These are phyloP conservation scores for Aphaenogaster ashmeadi DNA, from an alignment of 1,140 invertebrate genomes.

Conservation along the genomic window DNA sequence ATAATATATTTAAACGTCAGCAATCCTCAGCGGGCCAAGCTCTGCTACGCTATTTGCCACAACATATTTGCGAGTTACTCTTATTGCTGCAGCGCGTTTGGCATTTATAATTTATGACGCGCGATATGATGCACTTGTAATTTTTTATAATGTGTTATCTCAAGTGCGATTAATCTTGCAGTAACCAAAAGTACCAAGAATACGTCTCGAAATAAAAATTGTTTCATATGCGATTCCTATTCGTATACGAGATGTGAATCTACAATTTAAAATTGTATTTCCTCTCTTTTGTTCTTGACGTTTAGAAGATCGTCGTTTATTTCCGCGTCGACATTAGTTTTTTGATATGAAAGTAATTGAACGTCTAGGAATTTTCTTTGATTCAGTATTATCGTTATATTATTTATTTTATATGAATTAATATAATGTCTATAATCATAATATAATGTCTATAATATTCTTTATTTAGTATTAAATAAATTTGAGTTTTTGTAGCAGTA, in stretches of 20 bases:
- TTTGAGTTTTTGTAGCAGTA: neutral
- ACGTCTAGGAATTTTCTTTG: neutral
- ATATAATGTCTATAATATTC: neutral
- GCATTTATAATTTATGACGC: constrained; percentile 60
- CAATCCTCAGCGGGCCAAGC: constrained; percentile 60
- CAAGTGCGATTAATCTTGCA: constrained; percentile 28
- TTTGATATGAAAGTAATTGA: neutral
- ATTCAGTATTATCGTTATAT: neutral
- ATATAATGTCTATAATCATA: too few relatives aligned
- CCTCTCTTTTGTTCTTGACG: neutral
- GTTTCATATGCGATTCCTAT: neutral
- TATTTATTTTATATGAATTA: neutral
- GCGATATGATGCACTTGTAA: constrained; percentile 54
- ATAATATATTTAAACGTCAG: constrained; percentile 65
- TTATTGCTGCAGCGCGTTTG: constrained; percentile 41
- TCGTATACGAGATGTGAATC: neutral
- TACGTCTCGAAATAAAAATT: neutral
- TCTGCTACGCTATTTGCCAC: constrained; percentile 59
- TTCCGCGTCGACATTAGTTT: neutral
- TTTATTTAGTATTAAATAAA: neutral
- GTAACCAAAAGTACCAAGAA: neutral
- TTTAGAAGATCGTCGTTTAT: neutral
- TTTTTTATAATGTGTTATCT: constrained; percentile 44
- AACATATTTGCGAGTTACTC: constrained; percentile 55
- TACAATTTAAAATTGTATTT: neutral